Evolutionary conservation across 1,140 invertebrate genomes (phyloP).

Genomic region (Drosophila chauvacae): DNA sequence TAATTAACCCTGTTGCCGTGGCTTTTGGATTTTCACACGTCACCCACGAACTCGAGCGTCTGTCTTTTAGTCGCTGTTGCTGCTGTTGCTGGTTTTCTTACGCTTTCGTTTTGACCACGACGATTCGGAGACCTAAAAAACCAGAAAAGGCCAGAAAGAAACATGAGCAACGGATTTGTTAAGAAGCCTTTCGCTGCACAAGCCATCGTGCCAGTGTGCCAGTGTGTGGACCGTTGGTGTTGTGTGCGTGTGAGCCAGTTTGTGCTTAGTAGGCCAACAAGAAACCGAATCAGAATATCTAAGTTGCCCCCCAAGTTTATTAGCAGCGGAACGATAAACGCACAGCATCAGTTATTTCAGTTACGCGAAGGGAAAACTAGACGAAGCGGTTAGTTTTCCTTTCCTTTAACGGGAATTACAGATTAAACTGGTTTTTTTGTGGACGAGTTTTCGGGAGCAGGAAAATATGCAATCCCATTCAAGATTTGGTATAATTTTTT

Average conservation of each 20-base stretch:
- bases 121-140: slow-evolving; percentile 59
- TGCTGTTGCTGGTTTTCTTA: slow-evolving; percentile 15
- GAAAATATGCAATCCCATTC: neutral
- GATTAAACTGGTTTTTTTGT: slow-evolving; percentile 10
- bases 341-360: slow-evolving; percentile 5
- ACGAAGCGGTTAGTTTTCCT: slow-evolving; percentile 10
- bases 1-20: slow-evolving; percentile 31
- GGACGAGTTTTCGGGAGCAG: neutral
- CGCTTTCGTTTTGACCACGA: slow-evolving; percentile 71
- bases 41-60: slow-evolving; percentile 41
- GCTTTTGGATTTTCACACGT: slow-evolving; percentile 48
- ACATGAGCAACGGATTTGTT: slow-evolving; percentile 49
- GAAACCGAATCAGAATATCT: slow-evolving; percentile 47
- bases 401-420: slow-evolving; percentile 6
- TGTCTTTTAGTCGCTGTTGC: slow-evolving; percentile 18
- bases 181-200: slow-evolving; percentile 40
- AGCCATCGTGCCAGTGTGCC: slow-evolving; percentile 3
- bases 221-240: slow-evolving; percentile 7
- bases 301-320: slow-evolving; percentile 30
- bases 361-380: slow-evolving; percentile 13
- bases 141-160: slow-evolving; percentile 57
- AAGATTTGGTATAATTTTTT: neutral
- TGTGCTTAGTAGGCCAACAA: slow-evolving; percentile 71
- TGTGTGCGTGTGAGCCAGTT: slow-evolving; percentile 53
- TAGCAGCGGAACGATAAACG: slow-evolving; percentile 25